Conservation (phyloP, 2,797 vertebrate genomes). For the Sebastes goodei region DNA sequence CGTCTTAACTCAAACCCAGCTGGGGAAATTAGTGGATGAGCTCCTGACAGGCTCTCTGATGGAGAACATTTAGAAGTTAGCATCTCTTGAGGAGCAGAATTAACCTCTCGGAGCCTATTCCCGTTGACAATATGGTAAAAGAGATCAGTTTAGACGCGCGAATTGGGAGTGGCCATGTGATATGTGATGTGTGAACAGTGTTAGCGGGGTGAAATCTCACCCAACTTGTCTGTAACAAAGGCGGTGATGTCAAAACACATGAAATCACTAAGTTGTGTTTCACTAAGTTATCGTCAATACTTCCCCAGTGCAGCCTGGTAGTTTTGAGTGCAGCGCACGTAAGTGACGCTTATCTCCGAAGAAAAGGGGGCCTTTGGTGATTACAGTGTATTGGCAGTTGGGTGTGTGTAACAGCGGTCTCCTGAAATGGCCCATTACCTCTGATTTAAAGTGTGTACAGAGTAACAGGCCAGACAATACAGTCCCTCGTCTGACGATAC, state of each 20-base stretch:
- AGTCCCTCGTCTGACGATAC: constrained; percentile 20
- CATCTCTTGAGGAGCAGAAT: constrained; percentile 72
- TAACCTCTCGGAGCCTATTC: constrained; percentile 42
- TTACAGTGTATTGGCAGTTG: constrained; percentile 56
- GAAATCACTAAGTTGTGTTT: constrained; percentile 46
- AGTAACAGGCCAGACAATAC: constrained; percentile 39
- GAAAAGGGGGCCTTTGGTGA: constrained; percentile 45
- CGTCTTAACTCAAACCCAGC: constrained; percentile 10
- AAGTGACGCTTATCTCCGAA: constrained; percentile 33
- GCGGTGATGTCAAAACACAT: constrained; percentile 44
- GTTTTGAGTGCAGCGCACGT: constrained; percentile 30
- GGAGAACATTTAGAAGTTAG: constrained; percentile 63
- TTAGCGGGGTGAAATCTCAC: not conserved
- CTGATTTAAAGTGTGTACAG: constrained; percentile 59
- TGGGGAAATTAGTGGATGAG: constrained; percentile 76
- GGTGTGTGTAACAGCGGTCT: constrained; percentile 51
- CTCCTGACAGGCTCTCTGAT: constrained; percentile 70
- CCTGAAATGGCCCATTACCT: constrained; percentile 60
- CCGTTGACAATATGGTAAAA: not conserved
- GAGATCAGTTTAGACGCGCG: not conserved
- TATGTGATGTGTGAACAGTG: not conserved
- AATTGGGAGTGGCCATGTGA: not conserved
- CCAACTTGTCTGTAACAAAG: constrained; percentile 29
- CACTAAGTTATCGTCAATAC: not conserved
- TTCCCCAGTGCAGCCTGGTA: not conserved